These are phyloP conservation scores for Gymnopithys bicolor DNA, from an alignment of 2,797 vertebrate genomes.

Conservation along the genomic window DNA sequence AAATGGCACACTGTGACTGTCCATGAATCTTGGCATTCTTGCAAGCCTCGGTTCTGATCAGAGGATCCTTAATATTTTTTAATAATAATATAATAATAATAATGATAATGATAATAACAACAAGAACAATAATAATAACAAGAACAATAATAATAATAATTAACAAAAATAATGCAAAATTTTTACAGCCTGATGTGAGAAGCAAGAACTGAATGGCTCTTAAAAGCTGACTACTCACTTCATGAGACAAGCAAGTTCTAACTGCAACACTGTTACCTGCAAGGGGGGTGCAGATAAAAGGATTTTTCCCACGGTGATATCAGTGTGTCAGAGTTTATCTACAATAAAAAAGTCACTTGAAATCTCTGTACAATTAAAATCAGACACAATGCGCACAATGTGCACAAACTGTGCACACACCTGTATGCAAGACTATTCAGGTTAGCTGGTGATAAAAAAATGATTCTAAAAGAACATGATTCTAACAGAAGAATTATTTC, in stretches of 20 bases:
- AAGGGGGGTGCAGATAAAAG: not conserved
- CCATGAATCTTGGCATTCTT: not conserved
- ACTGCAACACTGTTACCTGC: not conserved
- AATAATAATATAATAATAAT: too few species aligned
- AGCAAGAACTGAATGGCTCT: not conserved
- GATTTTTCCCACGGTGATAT: not conserved
- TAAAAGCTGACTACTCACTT: not conserved
- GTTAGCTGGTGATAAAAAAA: not conserved
- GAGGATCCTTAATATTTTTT: not conserved
- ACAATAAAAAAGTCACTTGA: not conserved
- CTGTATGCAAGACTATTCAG: not conserved
- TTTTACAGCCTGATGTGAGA: not conserved
- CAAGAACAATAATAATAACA: too few species aligned
- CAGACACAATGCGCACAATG: not conserved
- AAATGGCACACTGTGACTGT: not conserved
- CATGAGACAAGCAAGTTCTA: not conserved
- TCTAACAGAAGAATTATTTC: not conserved
- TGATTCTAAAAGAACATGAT: not conserved
- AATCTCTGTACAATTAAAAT: not conserved
- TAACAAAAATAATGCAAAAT: not conserved
- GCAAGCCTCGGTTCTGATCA: not conserved
- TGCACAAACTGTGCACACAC: too few species aligned
- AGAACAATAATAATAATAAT: too few species aligned
- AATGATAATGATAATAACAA: too few species aligned
- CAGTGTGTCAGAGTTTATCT: not conserved